phyloP scores from a whole-genome alignment of 2,113 vertebrate species.

The Rynchops niger region DNA sequence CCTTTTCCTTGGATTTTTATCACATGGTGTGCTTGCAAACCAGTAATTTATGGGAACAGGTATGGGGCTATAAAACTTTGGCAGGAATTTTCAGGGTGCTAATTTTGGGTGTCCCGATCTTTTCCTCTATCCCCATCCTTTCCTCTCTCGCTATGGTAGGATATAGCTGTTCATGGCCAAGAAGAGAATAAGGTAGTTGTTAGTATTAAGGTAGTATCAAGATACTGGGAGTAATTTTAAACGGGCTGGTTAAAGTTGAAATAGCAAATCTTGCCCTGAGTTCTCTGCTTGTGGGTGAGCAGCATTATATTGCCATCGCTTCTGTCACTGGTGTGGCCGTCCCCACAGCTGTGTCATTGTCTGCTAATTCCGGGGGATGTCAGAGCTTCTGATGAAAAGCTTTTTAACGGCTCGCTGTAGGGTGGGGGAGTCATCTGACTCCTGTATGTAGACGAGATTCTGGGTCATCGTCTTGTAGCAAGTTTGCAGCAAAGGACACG shows the following conservation, averaged over 20 bases:
- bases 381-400: background rate
- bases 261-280: background rate
- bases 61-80: too few species aligned
- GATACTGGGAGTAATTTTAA: background rate
- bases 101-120: background rate
- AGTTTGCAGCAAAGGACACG: background rate
- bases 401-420: background rate
- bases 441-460: background rate
- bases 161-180: background rate
- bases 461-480: background rate
- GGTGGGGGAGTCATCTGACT: background rate
- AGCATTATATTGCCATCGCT: background rate
- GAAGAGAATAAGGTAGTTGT: background rate
- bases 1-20: background rate
- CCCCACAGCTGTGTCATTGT: background rate
- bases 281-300: background rate
- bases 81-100: background rate
- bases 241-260: background rate
- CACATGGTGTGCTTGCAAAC: background rate
- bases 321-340: background rate
- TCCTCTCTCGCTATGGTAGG: background rate
- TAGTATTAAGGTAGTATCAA: background rate
- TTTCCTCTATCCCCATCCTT: background rate
- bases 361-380: background rate
- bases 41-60: rapidly evolving